A percentile compares a stretch with the other conserved stretches of the same genome.
These are phyloP conservation scores for Daktulosphaira vitifoliae DNA, from an alignment of 1,140 invertebrate genomes.

Conservation along the genomic window DNA sequence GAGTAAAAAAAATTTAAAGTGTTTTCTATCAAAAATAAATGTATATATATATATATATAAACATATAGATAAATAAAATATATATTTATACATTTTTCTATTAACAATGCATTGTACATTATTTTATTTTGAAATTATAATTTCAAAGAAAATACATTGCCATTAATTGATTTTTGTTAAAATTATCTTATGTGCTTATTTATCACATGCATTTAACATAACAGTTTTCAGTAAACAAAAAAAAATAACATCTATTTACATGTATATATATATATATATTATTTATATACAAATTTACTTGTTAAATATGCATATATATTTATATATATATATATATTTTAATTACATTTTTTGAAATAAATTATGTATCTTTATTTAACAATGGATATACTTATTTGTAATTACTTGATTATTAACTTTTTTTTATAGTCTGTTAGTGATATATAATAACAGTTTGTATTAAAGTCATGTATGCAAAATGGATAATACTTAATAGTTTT, in stretches of 20 bases:
- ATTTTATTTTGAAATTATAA: slow-evolving; percentile 16
- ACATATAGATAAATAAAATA: background rate
- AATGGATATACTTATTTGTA: too few relatives aligned
- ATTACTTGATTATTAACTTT: too few relatives aligned
- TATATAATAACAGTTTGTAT: background rate
- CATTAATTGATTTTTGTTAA: background rate
- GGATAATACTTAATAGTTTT: background rate
- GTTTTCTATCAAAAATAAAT: slow-evolving; percentile 18
- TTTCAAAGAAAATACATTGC: slow-evolving; percentile 9
- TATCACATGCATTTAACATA: background rate
- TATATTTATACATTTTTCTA: slow-evolving; percentile 23
- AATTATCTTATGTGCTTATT: slow-evolving; percentile 10
- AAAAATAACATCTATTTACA: too few relatives aligned
- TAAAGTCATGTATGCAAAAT: slow-evolving; percentile 3
- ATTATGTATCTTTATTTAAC: too few relatives aligned
- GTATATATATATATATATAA: background rate
- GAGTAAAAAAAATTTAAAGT: slow-evolving; percentile 4
- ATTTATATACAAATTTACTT: background rate
- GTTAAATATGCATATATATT: too few relatives aligned
- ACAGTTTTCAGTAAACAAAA: slow-evolving; percentile 6
- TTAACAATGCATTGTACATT: slow-evolving; percentile 23
- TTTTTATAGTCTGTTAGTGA: too few relatives aligned
- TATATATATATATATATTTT: too few relatives aligned
- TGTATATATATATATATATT: slow-evolving; percentile 5
- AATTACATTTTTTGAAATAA: too few relatives aligned